Evolutionary conservation across 2,888 invertebrate genomes (phyloP), one percentile per base, ranked within the genome.

Genomic region (Girardia tigrina): DNA sequence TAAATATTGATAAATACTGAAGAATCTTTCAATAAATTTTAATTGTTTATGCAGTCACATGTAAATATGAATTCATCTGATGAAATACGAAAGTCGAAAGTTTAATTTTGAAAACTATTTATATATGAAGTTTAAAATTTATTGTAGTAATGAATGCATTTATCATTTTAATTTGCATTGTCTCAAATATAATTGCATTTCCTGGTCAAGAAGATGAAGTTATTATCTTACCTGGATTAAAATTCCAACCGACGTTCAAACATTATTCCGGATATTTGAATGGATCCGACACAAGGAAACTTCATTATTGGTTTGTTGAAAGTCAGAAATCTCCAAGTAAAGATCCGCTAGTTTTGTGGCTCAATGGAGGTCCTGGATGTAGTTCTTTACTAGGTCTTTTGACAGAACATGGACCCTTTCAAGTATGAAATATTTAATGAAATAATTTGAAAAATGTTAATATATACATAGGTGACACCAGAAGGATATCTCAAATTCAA

Each of bases 201-300:
- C n/a, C 56, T 2, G 56, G 56, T n/a, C 4, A 56, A n/a, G 8
- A 56, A 56, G 84, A 85, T 79, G 79, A 81, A 75, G 81, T 86
- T 1, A 79, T 73, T 1, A 75, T 80, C 42, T 79, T 85, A 72
- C 85, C 85, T 0, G 85, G 84, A 1, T 80, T 85, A 36, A 77
- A 79, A 2, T 81, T 80, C 71, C 79, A 82, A 74, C 80, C 82
- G 0, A 77, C 77, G 28, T 86, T 85, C 81, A 81, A 80, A 75
- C 85, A 85, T 36, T 85, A 84, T 77, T 85, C 85, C 16, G 86
- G 86, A 16, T 86, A 85, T 78, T 79, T 86, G 72, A 79, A 81
- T 29, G 83, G 83, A 0, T 42, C 56, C n/a, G 73, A 72, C 4
- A 74, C 42, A 23, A 76, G 73, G 23, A 42, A 27, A 23, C 28